These are phyloP conservation scores for Macropis europaea DNA, from an alignment of 2,888 invertebrate species.

Conservation along the genomic window DNA sequence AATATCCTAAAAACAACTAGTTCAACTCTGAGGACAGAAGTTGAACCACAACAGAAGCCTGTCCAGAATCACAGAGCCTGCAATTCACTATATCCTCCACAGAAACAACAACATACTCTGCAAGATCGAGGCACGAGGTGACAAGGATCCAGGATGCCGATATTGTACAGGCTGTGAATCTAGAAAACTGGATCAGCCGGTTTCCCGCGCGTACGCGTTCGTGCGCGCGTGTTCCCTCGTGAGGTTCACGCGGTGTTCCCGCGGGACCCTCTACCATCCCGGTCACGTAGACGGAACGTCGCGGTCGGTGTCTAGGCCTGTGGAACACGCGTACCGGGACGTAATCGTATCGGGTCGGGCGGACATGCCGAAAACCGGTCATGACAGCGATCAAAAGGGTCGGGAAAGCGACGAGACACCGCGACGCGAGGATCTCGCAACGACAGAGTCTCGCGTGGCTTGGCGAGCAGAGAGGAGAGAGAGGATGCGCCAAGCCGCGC, in stretches of 20 bases:
- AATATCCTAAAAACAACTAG: too few species aligned
- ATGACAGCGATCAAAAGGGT: slow-evolving; percentile 21
- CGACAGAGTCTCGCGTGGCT: slow-evolving; percentile 34
- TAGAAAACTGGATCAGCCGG: background rate
- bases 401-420: slow-evolving; percentile 25
- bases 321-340: background rate
- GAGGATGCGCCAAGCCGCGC: slow-evolving; percentile 55
- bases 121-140: background rate
- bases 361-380: background rate
- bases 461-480: slow-evolving; percentile 45
- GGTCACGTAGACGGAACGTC: too few species aligned
- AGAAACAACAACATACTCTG: background rate
- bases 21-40: too few species aligned
- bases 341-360: background rate
- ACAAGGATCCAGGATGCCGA: background rate
- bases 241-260: slow-evolving; percentile 14
- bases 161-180: background rate
- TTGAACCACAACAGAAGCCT: too few species aligned
- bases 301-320: background rate
- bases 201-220: slow-evolving; percentile 45
- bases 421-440: too few species aligned
- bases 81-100: background rate
- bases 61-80: too few species aligned
- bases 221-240: slow-evolving; percentile 15
- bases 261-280: too few species aligned